These are phyloP conservation scores for Siphonodentalium dalli DNA, from an alignment of 2,888 invertebrate species.

Conservation along the genomic window DNA sequence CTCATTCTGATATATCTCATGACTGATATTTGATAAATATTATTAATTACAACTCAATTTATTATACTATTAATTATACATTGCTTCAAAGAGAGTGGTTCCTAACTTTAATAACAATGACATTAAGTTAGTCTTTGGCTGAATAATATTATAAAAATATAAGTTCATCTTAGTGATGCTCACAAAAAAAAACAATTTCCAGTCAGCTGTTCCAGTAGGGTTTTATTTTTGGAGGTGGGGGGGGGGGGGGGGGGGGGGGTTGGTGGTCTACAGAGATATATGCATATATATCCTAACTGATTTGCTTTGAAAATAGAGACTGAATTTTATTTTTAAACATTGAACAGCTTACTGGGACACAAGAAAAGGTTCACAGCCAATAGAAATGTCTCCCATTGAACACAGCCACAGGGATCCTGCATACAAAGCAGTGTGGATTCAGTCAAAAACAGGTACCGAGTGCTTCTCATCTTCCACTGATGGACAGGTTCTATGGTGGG, in stretches of 20 bases:
- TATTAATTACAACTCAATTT: too few relatives aligned
- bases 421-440: constrained; percentile 87
- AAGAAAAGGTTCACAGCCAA: constrained; percentile 81
- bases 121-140: too few relatives aligned
- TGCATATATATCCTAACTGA: too few relatives aligned
- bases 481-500: constrained; percentile 86
- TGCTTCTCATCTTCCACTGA: constrained; percentile 93
- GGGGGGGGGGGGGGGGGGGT: too few relatives aligned
- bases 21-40: too few relatives aligned
- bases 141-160: too few relatives aligned
- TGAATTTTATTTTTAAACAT: background rate
- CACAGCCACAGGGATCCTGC: constrained; percentile 89
- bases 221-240: too few relatives aligned
- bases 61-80: too few relatives aligned
- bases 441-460: constrained; percentile 92
- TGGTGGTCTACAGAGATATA: too few relatives aligned
- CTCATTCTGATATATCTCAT: too few relatives aligned
- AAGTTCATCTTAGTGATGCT: background rate
- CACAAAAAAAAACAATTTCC: background rate
- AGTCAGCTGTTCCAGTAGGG: background rate
- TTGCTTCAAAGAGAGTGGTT: too few relatives aligned
- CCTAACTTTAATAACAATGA: too few relatives aligned
- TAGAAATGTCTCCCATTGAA: constrained; percentile 80
- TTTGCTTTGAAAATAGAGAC: background rate
- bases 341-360: constrained; percentile 64